Conservation (phyloP, 2,113 vertebrate genomes). For the Nothobranchius furzeri region DNA sequence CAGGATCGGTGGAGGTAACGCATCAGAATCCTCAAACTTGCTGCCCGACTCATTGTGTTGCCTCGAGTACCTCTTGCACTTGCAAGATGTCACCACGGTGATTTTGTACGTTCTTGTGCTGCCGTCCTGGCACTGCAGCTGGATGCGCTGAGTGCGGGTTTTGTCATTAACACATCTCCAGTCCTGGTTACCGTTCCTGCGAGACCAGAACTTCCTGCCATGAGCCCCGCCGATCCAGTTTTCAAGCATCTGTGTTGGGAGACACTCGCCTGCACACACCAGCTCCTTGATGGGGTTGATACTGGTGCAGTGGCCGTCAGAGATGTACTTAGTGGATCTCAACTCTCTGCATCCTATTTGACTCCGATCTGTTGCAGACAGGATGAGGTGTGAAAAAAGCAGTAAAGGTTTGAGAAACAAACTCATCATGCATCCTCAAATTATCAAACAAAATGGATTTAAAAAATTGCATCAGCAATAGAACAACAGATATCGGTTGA, state of each 20-base stretch:
- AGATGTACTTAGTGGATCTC: conserved; percentile 96
- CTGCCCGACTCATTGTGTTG: conserved; percentile 92
- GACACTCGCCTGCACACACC: conserved; percentile 93
- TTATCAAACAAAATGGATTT: too few relatives aligned
- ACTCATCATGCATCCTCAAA: too few relatives aligned
- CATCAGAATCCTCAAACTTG: conserved; percentile 81
- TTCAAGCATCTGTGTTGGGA: conserved; percentile 90
- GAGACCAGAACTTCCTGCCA: conserved; percentile 88
- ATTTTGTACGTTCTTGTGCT: conserved; percentile 94
- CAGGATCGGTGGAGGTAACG: conserved; percentile 80
- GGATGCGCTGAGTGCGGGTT: conserved; percentile 90
- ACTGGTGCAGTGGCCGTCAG: conserved; percentile 95
- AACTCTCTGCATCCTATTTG: conserved; percentile 94
- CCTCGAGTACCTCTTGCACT: conserved; percentile 91
- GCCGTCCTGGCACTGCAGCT: conserved; percentile 92
- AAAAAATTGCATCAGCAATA: too few relatives aligned
- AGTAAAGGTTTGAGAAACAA: too few relatives aligned
- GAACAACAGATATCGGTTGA: too few relatives aligned
- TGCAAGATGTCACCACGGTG: conserved; percentile 93
- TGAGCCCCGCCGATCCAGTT: conserved; percentile 94
- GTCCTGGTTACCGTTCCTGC: conserved; percentile 85
- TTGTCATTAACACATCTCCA: conserved; percentile 97
- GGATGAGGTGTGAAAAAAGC: background rate
- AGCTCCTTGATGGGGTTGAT: conserved; percentile 94
- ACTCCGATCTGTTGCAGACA: conserved; percentile 77